phyloP scores from a whole-genome alignment of 2,113 vertebrate genomes.

The Alosa alosa region DNA sequence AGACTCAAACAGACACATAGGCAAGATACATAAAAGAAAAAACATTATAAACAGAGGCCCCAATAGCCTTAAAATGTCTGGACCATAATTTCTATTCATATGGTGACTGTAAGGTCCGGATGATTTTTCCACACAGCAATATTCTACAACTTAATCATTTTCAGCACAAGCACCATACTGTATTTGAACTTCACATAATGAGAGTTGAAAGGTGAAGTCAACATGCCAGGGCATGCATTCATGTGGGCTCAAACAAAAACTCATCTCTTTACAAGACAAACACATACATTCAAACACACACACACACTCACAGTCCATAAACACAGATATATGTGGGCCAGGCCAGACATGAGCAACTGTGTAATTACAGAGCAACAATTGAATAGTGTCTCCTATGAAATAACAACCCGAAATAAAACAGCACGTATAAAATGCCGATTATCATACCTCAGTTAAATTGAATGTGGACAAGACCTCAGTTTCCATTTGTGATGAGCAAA shows the following conservation, averaged over 20 bases:
- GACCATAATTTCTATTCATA: neutral
- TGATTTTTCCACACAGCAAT: neutral
- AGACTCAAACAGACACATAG: neutral
- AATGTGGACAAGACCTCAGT: neutral
- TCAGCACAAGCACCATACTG: neutral
- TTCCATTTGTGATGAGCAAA: neutral
- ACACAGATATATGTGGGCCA: neutral
- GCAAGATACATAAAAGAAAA: neutral
- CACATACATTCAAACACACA: neutral
- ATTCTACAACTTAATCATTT: neutral
- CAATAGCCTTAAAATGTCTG: neutral
- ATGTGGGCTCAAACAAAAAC: constrained; percentile 8
- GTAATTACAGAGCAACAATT: constrained; percentile 4
- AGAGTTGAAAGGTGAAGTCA: neutral
- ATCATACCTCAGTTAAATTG: neutral
- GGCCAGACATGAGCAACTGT: constrained; percentile 1
- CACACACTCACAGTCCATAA: neutral
- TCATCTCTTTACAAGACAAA: constrained; percentile 9
- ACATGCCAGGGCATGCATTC: constrained; percentile 26
- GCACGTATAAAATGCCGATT: neutral
- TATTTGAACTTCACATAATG: neutral
- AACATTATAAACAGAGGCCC: neutral
- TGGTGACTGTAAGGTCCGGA: neutral
- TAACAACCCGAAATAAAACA: neutral
- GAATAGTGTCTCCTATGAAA: neutral